Evolutionary conservation across 2,888 invertebrate genomes (phyloP).

Genomic region (Neoitamus cyanurus): DNA sequence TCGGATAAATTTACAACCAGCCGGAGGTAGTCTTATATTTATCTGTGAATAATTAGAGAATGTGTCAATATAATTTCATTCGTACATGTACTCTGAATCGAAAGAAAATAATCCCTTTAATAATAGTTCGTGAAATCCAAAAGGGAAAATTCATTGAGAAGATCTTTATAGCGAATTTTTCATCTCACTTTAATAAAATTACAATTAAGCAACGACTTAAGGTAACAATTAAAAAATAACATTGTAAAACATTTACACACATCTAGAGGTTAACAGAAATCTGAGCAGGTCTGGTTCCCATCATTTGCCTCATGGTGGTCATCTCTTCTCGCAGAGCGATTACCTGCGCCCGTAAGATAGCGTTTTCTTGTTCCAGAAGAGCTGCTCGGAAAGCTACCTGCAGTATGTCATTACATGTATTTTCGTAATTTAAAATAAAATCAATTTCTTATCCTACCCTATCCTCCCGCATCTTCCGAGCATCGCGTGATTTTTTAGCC

Average conservation of each 20-base stretch:
- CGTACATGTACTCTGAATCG: too few relatives aligned
- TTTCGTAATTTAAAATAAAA: too few relatives aligned
- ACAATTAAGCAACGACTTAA: background rate
- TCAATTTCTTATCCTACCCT: too few relatives aligned
- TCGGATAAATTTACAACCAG: too few relatives aligned
- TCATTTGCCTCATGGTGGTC: conserved; percentile 19
- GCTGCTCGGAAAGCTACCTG: conserved; percentile 87
- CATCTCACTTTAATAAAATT: background rate
- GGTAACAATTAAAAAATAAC: background rate
- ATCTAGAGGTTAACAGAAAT: conserved; percentile 38
- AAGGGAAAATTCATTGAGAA: too few relatives aligned
- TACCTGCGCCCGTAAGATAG: conserved; percentile 84
- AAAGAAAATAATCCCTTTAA: too few relatives aligned
- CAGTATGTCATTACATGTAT: too few relatives aligned
- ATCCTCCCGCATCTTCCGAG: conserved; percentile 87
- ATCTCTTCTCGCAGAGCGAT: conserved; percentile 84
- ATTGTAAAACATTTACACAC: background rate
- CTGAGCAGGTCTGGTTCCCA: conserved; percentile 38
- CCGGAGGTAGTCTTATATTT: too few relatives aligned
- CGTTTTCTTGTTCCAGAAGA: conserved; percentile 88
- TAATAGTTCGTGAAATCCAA: too few relatives aligned
- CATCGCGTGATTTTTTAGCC: conserved; percentile 91
- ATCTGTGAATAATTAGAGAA: too few relatives aligned
- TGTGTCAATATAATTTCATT: too few relatives aligned
- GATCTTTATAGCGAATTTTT: too few relatives aligned